These are phyloP conservation scores for Crotalus helleri DNA, from an alignment of 2,113 vertebrate genomes.

Conservation along the genomic window DNA sequence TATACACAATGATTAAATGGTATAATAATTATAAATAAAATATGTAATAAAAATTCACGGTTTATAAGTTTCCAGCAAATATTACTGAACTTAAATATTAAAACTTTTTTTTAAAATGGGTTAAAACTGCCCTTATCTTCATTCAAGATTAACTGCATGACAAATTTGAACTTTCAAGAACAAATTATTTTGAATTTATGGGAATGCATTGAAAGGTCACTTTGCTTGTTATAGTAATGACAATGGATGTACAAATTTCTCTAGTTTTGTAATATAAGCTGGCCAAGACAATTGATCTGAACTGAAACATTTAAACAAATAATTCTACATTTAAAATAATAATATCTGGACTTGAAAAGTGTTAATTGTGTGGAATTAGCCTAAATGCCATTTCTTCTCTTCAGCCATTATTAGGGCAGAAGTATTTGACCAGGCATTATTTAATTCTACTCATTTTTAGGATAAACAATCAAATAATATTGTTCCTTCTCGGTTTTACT, in stretches of 20 bases:
- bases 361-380: neutral
- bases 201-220: conserved; percentile 52
- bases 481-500: neutral
- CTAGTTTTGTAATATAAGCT: conserved; percentile 7
- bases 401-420: neutral
- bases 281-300: neutral
- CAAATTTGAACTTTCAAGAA: conserved; percentile 61
- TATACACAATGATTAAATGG: neutral
- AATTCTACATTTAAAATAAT: neutral
- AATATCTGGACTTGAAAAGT: neutral
- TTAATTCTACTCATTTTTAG: conserved; percentile 16
- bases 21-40: neutral
- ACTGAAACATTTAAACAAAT: neutral
- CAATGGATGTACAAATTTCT: conserved; percentile 8
- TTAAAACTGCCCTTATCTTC: conserved; percentile 7
- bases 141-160: conserved; percentile 40
- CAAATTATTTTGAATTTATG: conserved; percentile 46
- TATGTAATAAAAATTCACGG: neutral
- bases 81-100: conserved; percentile 57
- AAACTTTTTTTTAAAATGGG: conserved; percentile 34
- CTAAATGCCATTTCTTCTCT: neutral
- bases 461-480: neutral
- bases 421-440: neutral
- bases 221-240: conserved; percentile 20
- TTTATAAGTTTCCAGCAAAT: conserved; percentile 41